Evolutionary conservation across 2,797 vertebrate genomes (phyloP).

Genomic region (Rhinoraja longicauda): DNA sequence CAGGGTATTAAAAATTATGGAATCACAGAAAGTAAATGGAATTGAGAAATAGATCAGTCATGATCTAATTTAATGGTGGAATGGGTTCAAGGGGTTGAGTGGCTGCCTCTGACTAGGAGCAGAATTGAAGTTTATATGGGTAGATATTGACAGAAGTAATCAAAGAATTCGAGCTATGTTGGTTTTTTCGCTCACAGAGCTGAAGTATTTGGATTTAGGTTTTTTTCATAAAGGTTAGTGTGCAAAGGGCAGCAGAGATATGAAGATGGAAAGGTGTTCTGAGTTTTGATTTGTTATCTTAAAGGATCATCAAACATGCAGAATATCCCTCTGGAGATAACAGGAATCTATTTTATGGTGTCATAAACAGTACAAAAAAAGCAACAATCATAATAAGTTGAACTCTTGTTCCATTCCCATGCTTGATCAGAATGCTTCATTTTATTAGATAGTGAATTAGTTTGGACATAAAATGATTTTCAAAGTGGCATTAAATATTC

Average conservation of each 20-base stretch:
- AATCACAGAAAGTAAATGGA: too few relatives aligned
- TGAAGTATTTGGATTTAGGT: background rate
- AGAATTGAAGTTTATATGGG: background rate
- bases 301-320: background rate
- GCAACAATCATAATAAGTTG: background rate
- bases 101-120: background rate
- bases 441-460: background rate
- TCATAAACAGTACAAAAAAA: too few relatives aligned
- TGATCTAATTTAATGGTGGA: background rate
- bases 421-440: background rate
- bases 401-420: background rate
- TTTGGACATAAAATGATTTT: background rate
- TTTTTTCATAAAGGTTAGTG: background rate
- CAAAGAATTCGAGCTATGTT: background rate
- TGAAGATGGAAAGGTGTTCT: slow-evolving; percentile 4
- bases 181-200: background rate
- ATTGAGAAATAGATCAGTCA: background rate
- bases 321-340: background rate
- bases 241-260: background rate
- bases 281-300: background rate
- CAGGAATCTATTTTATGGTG: background rate
- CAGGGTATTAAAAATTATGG: too few relatives aligned
- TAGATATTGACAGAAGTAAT: background rate
- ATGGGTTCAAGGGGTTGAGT: background rate
- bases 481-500: background rate